Evolutionary conservation across 2,113 vertebrate genomes (phyloP), one percentile per base, ranked within the genome.

Genomic region (Numenius arquata): DNA sequence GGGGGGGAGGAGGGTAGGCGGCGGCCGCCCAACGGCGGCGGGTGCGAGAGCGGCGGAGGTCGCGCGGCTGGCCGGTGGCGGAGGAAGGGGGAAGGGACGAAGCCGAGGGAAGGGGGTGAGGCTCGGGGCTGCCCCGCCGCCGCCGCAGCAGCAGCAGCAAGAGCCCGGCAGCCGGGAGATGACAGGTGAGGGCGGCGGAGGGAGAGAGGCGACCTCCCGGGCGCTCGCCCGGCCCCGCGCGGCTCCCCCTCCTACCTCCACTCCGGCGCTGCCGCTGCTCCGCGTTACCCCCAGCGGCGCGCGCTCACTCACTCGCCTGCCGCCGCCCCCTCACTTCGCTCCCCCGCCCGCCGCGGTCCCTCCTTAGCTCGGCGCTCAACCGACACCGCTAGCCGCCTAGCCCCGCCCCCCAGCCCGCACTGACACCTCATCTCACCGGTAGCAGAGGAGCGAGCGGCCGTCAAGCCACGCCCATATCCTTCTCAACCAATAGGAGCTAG

Each of bases 341-440:
- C 86, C 96, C 56, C 93, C 89, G 65, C 74, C 95, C 72, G 63
- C 93, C 85, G 68, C 94, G 47, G 86, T 21, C 77, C 72, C 61
- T 80, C 68, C 76, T 29, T 84, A 41, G 6, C 61, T 52, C 53
- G 7, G 41, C 56, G 92, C 88, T 63, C 92, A 22, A 50, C 79
- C 91, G 38, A 73, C 58, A 16, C 63, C 82, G 32, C 94, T 50
- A 20, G 34, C 92, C 91, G 20, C 48, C 76, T 21, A 4, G 11
- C 8, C 55, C 63, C 26, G 3, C 65, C 96, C 74, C 12, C 67
- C 26, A 20, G 18, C 26, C 50, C 18, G 7, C 45, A 85, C 29
- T 92, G 96, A 88, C 95, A 87, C 8, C 9, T 9, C 34, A 16
- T 4, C 3, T 0, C 67, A 13, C 96, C 96, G 95, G 45, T 97